Conservation (phyloP, 2,113 vertebrate species). For the Corydoras maculifer region DNA sequence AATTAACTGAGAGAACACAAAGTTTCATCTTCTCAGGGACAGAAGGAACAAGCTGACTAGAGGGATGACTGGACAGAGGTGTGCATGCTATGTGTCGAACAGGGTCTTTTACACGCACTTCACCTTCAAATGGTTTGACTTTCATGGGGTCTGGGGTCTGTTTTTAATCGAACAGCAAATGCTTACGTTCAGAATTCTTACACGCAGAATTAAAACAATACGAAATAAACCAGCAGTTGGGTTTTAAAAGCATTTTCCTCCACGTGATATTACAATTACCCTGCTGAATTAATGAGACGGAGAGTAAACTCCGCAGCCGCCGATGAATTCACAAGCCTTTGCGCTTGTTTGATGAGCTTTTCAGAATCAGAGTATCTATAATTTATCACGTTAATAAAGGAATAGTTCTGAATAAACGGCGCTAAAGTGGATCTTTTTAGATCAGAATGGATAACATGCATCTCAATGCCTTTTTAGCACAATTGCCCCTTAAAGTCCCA, state of each 20-base stretch:
- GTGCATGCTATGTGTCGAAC: not conserved
- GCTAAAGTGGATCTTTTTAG: constrained; percentile 26
- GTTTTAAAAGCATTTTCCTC: not conserved
- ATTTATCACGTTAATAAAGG: constrained; percentile 34
- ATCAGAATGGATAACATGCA: constrained; percentile 44
- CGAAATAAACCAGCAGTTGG: not conserved
- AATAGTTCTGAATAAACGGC: constrained; percentile 16
- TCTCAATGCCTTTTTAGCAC: constrained; percentile 43
- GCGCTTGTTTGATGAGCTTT: constrained; percentile 32
- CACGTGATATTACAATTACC: constrained; percentile 2
- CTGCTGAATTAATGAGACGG: constrained; percentile 29
- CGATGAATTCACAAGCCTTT: constrained; percentile 11
- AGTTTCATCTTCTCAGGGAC: constrained; percentile 18
- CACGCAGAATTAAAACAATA: constrained; percentile 12
- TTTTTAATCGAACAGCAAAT: not conserved
- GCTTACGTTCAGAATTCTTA: not conserved
- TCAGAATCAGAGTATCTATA: constrained; percentile 16
- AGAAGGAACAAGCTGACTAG: not conserved
- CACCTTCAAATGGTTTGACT: not conserved
- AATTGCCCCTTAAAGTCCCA: constrained; percentile 48
- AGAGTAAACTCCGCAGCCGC: constrained; percentile 10
- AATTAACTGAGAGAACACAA: constrained; percentile 38
- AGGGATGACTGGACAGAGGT: not conserved
- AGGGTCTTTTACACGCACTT: not conserved
- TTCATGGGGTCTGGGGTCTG: not conserved